Percentiles rank a stretch among this genome's conserved stretches.
These are phyloP conservation scores for Melanostigma gelatinosum DNA, from an alignment of 2,113 vertebrate genomes.

Conservation along the genomic window DNA sequence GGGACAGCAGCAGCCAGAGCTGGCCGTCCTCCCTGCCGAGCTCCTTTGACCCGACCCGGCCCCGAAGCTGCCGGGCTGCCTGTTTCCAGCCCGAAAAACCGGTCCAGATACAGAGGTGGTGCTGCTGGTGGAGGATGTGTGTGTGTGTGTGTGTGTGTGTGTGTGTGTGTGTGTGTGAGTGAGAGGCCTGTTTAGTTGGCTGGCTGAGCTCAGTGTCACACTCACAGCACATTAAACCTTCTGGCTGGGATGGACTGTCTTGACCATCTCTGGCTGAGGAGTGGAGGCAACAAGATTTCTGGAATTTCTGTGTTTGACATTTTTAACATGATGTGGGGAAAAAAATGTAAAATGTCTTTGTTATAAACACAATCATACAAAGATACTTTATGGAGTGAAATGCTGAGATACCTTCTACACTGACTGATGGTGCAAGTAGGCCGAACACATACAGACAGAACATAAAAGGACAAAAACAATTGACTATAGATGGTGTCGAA, in stretches of 20 bases:
- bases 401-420: neutral
- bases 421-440: neutral
- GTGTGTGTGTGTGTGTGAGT: slow-evolving; percentile 33
- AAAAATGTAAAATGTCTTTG: neutral
- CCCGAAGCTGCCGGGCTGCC: slow-evolving; percentile 36
- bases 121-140: slow-evolving; percentile 27
- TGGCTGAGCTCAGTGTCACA: slow-evolving; percentile 34
- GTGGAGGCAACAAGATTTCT: slow-evolving; percentile 17
- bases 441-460: neutral
- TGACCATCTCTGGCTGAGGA: slow-evolving; percentile 8
- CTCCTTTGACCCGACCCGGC: slow-evolving; percentile 48
- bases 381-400: neutral
- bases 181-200: slow-evolving; percentile 1
- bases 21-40: slow-evolving; percentile 52
- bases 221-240: slow-evolving; percentile 30
- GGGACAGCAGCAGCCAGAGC: slow-evolving; percentile 54
- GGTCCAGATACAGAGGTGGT: slow-evolving; percentile 25
- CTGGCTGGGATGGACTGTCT: neutral
- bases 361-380: neutral
- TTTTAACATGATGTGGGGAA: neutral
- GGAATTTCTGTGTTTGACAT: neutral
- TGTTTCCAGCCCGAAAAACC: slow-evolving; percentile 24
- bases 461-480: neutral
- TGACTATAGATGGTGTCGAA: neutral
- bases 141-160: slow-evolving; percentile 24